Evolutionary conservation across 2,113 vertebrate species (phyloP).

Genomic region (Prunella fulvescens): DNA sequence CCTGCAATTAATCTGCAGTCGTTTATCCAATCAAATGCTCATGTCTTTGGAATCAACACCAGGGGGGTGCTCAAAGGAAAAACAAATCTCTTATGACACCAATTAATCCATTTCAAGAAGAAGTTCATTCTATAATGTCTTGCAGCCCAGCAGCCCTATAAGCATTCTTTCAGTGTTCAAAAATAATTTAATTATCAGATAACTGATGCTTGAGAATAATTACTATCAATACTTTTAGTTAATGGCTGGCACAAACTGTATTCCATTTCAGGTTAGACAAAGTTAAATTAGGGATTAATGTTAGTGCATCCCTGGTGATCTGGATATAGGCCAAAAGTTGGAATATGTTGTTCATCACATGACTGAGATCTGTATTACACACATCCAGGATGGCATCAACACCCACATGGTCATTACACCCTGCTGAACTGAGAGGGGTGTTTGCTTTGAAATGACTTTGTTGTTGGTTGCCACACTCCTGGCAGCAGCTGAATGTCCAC

Average conservation of each 20-base stretch:
- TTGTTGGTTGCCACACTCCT: background rate
- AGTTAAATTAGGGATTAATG: slow-evolving; percentile 9
- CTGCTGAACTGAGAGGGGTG: background rate
- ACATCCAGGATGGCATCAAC: background rate
- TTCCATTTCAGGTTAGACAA: slow-evolving; percentile 11
- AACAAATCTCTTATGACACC: background rate
- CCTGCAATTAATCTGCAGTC: background rate
- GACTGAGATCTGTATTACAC: slow-evolving; percentile 30
- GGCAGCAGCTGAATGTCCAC: background rate
- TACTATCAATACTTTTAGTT: background rate
- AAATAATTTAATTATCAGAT: background rate
- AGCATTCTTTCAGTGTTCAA: background rate
- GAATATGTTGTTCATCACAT: background rate
- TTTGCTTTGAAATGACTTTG: background rate
- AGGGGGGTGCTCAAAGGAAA: slow-evolving; percentile 10
- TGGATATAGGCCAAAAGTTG: background rate
- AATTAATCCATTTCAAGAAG: slow-evolving; percentile 3
- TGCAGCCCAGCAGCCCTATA: background rate
- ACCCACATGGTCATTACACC: background rate
- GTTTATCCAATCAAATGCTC: background rate
- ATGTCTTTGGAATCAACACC: slow-evolving; percentile 17
- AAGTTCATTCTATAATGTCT: background rate
- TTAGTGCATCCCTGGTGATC: background rate
- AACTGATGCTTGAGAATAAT: background rate
- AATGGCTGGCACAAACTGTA: background rate